Evolutionary conservation across 1,140 invertebrate species (phyloP), one percentile per base, ranked within the genome.

Genomic region (Rhopalosiphum padi): DNA sequence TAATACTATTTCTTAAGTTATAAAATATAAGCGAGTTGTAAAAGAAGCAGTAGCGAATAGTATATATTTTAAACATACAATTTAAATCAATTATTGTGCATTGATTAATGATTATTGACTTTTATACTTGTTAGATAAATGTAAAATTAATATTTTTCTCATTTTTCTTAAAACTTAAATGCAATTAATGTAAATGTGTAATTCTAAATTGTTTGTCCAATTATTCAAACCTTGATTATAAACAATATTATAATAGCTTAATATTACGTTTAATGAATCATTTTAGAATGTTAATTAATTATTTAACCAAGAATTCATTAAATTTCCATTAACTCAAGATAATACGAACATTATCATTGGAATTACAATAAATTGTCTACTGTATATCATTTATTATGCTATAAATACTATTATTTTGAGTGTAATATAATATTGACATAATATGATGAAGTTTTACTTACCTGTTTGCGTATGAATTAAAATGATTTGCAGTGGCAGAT

Each of bases 261-360:
- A 77, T 77, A n/a, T 15, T 35, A 18, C n/a, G 15, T 77, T 77
- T 77, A 11, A 77, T 77, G 30, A 21, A 77, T n/a, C 15, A 35
- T 77, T 77, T 60, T 77, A n/a, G 30, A n/a, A 77, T 77, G 60
- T 77, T 77, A 77, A 77, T 77, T n/a, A 77, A 77, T 77, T n/a
- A 77, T n/a, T 68, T 18, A n/a, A 35, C 30, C 30, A 77, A 77
- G 15, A 77, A 77, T 77, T 77, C 30, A 77, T 77, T 77, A 21
- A n/a, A n/a, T 77, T 5, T n/a, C 30, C n/a, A 77, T 77, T 77
- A n/a, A 77, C 15, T 77, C 60, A n/a, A 77, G 15, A n/a, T 18
- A 77, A n/a, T 77, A n/a, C n/a, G 15, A 77, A 18, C 4, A n/a
- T 35, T 15, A n/a, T 77, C 60, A 77, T n/a, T n/a, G 4, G 60